Conservation (phyloP, 2,797 vertebrate genomes). For the Trichosurus vulpecula region DNA sequence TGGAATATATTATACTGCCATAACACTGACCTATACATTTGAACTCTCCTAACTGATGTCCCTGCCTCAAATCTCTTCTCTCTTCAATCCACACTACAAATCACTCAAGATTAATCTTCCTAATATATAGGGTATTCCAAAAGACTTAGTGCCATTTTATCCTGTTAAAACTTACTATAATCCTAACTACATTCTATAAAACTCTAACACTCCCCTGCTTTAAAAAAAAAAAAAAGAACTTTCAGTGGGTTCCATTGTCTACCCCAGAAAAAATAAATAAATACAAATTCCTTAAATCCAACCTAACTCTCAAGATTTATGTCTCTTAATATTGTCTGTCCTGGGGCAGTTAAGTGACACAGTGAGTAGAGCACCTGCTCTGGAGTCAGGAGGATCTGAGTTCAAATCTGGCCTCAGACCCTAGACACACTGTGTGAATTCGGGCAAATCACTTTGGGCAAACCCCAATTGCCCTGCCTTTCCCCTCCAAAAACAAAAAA, state of each 20-base stretch:
- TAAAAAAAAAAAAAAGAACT: background rate
- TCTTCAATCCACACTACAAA: background rate
- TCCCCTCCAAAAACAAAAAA: too few species aligned
- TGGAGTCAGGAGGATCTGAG: too few species aligned
- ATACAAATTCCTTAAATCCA: background rate
- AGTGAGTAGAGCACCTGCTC: too few species aligned
- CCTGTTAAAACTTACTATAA: background rate
- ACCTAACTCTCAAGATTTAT: background rate
- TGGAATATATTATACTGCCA: background rate
- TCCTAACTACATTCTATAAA: background rate
- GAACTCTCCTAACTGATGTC: background rate
- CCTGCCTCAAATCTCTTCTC: background rate
- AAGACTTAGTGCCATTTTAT: background rate
- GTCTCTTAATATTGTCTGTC: background rate
- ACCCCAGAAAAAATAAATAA: background rate
- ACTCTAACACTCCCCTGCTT: background rate
- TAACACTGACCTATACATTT: background rate
- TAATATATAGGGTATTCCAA: background rate
- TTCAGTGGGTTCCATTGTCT: background rate
- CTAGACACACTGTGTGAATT: too few species aligned
- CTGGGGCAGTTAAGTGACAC: too few species aligned
- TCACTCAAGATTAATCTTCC: background rate
- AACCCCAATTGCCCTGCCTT: too few species aligned
- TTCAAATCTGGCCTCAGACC: too few species aligned
- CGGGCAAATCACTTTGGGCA: too few species aligned